Evolutionary conservation across 1,140 invertebrate species (phyloP), one percentile per base, ranked within the genome.

Genomic region (Zophobas atratus): DNA sequence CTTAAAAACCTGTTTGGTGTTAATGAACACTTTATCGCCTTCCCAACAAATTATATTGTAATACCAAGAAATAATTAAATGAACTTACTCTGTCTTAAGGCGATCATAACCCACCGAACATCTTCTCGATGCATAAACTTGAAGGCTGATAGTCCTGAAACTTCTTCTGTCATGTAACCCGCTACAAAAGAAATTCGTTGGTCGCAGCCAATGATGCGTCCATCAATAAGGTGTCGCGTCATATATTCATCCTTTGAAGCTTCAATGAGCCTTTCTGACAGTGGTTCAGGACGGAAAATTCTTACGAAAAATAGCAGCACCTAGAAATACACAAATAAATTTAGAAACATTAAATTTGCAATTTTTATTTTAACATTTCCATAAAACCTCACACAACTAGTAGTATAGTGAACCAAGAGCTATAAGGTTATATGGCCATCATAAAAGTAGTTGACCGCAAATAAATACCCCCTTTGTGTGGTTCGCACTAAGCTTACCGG

Each of bases 61-160:
- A 8, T 8, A 46, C 6, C 43, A 46, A 35, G 6, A 39, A 70
- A 70, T 38, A 32, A 48, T 35, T 39, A 2, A 48, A 36, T 39
- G 8, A 57, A 90, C 93, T 93, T 88, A 97, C 95, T 97, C 87
- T 96, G 93, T 84, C 93, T 88, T 70, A 97, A 89, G 0, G 93
- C 94, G 41, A 96, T 92, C 83, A 96, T 92, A 5, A 95, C 93
- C 92, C 93, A 96, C 78, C 92, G 89, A 2, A 95, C 92, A 85
- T 97, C 96, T 60, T 96, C 94, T 70, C 91, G 90, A 86, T 96
- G 94, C 92, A 97, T 96, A 83, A 94, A 97, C 76, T 91, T 92
- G 84, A 97, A 96, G 0, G 94, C 95, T 77, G 92, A 95, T 41
- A 92, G 85, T 2, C 95, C 95, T 34, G 90, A 89, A 4, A 97